Base-by-base conservation (phyloP, 2,888 invertebrate genomes). In the Volucella inanis region DNA sequence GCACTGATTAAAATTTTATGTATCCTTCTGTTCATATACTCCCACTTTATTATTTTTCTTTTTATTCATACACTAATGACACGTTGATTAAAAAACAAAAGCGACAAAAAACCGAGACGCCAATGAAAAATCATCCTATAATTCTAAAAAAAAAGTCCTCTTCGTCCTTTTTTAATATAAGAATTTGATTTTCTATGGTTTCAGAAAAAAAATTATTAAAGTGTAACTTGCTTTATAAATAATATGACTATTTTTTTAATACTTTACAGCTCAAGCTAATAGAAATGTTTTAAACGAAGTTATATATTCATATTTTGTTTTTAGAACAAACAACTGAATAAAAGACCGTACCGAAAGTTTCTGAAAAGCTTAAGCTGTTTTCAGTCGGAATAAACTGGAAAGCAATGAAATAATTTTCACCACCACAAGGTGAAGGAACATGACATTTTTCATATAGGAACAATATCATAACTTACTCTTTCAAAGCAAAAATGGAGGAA, bases 281-380 rank as follows among this genome's bases (percentile, higher is more conserved):
- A 31, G 22, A 62, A 75, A 54, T 54, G 67, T 50, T 75, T 52
- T 62, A 74, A 68, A 79, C 47, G 65, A 79, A 52, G 62, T 65
- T 62, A 57, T 74, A 76, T 64, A 15, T 61, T 43, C 4, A 12
- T 67, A 64, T 65, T 12, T 49, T 50, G 8, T 74, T 67, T 9
- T 64, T 57, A 72, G 81, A 68, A 86, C 72, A 61, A 76, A 77
- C 76, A 81, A 85, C 81, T 82, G 77, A 86, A 86, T 86, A 82
- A 64, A 77, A 77, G 75, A 86, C 85, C 85, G 85, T 76, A 82
- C 85, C 81, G 81, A 86, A 86, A 86, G 81, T 86, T 86, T 86
- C 77, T 86, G 76, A 86, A 86, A 84, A 86, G 85, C 85, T 82
- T 67, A 65, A 86, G 45, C 57, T 55, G 50, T 64, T 77, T 72